These are phyloP conservation scores for Orthosia cruda DNA, from an alignment of 2,888 invertebrate species.

Conservation along the genomic window DNA sequence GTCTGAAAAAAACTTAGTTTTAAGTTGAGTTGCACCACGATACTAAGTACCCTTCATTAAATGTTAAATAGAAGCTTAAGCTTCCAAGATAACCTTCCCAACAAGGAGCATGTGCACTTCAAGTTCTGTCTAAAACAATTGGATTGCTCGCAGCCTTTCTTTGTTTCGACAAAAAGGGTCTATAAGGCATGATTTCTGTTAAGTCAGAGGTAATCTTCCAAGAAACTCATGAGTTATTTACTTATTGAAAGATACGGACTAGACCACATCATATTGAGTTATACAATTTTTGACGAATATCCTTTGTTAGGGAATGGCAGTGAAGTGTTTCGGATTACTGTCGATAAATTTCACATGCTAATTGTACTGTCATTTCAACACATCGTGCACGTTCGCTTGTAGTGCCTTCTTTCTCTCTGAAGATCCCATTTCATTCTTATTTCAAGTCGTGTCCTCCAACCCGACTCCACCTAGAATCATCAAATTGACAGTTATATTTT, in stretches of 20 bases:
- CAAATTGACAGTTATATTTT: too few relatives aligned
- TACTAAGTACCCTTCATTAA: not conserved
- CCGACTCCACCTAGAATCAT: too few relatives aligned
- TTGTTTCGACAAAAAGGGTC: conserved; percentile 2
- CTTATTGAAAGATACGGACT: not conserved
- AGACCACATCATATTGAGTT: not conserved
- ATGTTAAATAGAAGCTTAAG: not conserved
- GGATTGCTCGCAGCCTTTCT: not conserved
- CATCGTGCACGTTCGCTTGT: not conserved
- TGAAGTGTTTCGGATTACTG: not conserved
- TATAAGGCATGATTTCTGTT: conserved; percentile 1
- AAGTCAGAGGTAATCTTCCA: not conserved
- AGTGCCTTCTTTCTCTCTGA: not conserved
- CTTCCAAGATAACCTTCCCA: not conserved
- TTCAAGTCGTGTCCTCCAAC: too few relatives aligned
- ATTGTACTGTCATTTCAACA: not conserved
- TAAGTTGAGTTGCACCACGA: not conserved
- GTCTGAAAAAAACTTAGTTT: not conserved
- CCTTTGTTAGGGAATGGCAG: not conserved
- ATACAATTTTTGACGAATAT: not conserved
- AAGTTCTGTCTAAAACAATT: conserved; percentile 1
- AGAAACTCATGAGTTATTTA: not conserved
- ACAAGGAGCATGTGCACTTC: not conserved
- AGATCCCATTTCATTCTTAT: too few relatives aligned
- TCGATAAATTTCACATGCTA: not conserved